These are phyloP conservation scores for Astatoreochromis straeleni DNA, from an alignment of 2,113 vertebrate species.

Conservation along the genomic window DNA sequence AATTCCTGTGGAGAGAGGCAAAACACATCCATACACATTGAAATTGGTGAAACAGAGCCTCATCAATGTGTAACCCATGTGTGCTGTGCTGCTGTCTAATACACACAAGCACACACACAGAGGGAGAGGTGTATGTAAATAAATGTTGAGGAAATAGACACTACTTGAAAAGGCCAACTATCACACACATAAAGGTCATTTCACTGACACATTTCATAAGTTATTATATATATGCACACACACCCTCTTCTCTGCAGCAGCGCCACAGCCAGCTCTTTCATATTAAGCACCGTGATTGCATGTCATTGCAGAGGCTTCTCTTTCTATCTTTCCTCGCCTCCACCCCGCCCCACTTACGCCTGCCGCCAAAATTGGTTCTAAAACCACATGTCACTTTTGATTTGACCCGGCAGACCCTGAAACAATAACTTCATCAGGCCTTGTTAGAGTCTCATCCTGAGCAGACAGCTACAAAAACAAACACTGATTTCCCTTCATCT, in stretches of 20 bases:
- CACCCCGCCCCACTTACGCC: not conserved
- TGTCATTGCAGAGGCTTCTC: conserved; percentile 35
- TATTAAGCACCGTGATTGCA: conserved; percentile 39
- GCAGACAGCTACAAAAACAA: conserved; percentile 57
- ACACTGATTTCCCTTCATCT: conserved; percentile 55
- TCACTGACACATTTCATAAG: conserved; percentile 43
- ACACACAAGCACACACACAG: not conserved
- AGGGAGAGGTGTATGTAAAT: conserved; percentile 15
- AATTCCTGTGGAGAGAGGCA: conserved; percentile 1
- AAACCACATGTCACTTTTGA: conserved; percentile 59
- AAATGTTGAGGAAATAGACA: not conserved
- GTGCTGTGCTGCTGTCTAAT: not conserved
- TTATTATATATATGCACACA: not conserved
- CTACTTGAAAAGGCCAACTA: conserved; percentile 44
- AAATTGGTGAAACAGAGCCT: conserved; percentile 19
- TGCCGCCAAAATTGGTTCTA: conserved; percentile 44
- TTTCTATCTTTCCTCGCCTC: not conserved
- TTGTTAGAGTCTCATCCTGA: conserved; percentile 49
- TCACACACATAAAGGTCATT: conserved; percentile 45
- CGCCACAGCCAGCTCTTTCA: conserved; percentile 28
- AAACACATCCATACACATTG: not conserved
- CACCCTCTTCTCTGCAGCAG: not conserved
- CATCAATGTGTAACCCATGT: conserved; percentile 21
- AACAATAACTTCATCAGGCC: conserved; percentile 66
- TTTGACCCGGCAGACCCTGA: conserved; percentile 57